These are phyloP conservation scores for Dione juno DNA, from an alignment of 2,888 invertebrate species.

Conservation along the genomic window DNA sequence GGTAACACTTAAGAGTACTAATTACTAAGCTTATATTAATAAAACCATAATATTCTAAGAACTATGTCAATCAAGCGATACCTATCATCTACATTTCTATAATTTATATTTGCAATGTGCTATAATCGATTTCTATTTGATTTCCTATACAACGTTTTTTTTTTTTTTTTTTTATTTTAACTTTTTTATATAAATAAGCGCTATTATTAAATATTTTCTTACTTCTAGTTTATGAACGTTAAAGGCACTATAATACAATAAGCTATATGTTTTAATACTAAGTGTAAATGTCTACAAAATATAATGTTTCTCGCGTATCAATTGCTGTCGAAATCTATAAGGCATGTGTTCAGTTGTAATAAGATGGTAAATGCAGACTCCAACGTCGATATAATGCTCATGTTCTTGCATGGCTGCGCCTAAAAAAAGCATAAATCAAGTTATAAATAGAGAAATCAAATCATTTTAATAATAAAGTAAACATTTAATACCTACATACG, in stretches of 20 bases:
- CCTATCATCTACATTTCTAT: not conserved
- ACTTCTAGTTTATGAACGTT: not conserved
- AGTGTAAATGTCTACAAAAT: constrained; percentile 21
- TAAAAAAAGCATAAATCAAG: not conserved
- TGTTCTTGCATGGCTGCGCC: constrained; percentile 2
- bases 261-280: not conserved
- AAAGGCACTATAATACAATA: constrained; percentile 13
- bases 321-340: not conserved
- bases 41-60: no score
- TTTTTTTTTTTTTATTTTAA: not conserved
- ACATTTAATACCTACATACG: not conserved
- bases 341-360: not conserved
- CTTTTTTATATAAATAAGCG: not conserved
- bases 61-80: not conserved
- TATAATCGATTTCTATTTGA: not conserved
- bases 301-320: not conserved
- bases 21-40: no score
- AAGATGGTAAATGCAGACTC: not conserved
- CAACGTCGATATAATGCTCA: not conserved
- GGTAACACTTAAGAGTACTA: no score
- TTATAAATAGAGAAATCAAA: no score
- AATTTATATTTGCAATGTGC: not conserved
- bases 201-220: not conserved
- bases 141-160: not conserved
- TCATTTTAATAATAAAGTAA: no score